Percentiles rank a stretch among this genome's conserved stretches.
Evolutionary conservation across 2,888 invertebrate species (phyloP).

Genomic region (Lycophotia porphyrea): DNA sequence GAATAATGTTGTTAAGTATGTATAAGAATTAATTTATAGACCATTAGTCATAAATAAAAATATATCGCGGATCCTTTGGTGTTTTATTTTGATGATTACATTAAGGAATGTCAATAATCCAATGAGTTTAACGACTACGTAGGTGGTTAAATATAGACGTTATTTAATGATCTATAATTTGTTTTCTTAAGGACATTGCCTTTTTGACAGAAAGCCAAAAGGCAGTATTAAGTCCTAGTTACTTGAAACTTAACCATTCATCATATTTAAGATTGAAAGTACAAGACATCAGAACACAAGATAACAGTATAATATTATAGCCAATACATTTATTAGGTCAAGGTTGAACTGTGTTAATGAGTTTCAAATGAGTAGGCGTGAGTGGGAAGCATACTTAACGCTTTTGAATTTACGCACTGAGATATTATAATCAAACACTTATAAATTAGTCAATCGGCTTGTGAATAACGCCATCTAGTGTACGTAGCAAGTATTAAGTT

Average conservation of each 20-base stretch:
- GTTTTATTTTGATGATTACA: constrained; percentile 36
- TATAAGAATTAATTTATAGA: constrained; percentile 41
- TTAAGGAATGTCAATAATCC: background rate
- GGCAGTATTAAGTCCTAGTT: background rate
- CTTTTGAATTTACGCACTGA: constrained; percentile 48
- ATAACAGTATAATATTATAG: background rate
- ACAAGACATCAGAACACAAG: background rate
- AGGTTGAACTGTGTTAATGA: constrained; percentile 59
- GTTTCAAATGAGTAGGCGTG: constrained; percentile 51
- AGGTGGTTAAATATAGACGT: constrained; percentile 2
- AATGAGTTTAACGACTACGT: background rate
- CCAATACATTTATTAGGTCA: constrained; percentile 63
- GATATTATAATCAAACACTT: constrained; percentile 4
- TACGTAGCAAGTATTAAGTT: background rate
- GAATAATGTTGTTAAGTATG: constrained; percentile 38
- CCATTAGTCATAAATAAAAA: constrained; percentile 50
- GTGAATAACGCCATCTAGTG: constrained; percentile 53
- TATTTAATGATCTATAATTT: background rate
- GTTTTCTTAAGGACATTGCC: constrained; percentile 1
- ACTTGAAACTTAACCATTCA: background rate
- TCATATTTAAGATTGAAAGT: background rate
- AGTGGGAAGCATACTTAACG: constrained; percentile 50
- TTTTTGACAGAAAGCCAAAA: constrained; percentile 15
- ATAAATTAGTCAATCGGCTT: background rate
- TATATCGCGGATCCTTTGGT: background rate